Evolutionary conservation across 2,113 vertebrate genomes (phyloP).

Genomic region (Picathartes gymnocephalus): DNA sequence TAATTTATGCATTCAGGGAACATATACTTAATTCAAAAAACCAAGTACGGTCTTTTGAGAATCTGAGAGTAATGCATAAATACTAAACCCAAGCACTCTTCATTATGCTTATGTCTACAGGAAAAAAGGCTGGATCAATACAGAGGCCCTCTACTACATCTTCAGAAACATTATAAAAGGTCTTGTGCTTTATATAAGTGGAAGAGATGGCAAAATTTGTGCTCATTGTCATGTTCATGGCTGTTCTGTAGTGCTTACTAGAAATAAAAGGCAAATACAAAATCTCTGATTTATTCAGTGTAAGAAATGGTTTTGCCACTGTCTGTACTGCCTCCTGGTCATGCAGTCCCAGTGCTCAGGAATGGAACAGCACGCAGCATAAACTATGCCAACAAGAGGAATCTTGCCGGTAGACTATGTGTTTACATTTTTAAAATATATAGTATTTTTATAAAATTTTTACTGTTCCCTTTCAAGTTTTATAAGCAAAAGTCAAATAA

Average conservation of each 20-base stretch:
- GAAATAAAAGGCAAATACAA: background rate
- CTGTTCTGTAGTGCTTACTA: background rate
- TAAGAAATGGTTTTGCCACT: background rate
- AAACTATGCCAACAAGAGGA: background rate
- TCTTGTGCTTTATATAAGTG: background rate
- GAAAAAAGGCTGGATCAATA: background rate
- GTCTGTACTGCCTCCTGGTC: background rate
- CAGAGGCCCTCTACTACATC: background rate
- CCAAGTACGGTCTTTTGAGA: background rate
- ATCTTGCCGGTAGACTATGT: background rate
- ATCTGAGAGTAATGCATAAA: background rate
- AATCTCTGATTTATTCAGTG: background rate
- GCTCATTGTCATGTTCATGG: background rate
- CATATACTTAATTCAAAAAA: background rate
- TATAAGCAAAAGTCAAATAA: background rate
- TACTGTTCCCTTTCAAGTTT: background rate
- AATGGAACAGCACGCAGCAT: background rate
- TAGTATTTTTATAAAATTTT: background rate
- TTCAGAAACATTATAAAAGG: background rate
- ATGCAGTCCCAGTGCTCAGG: background rate
- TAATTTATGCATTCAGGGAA: background rate
- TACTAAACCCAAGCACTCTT: background rate
- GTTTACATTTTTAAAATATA: background rate
- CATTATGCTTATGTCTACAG: background rate
- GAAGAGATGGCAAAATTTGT: background rate